Evolutionary conservation across 2,113 vertebrate genomes (phyloP), one percentile per base, ranked within the genome.

Genomic region (Melospiza melodia): DNA sequence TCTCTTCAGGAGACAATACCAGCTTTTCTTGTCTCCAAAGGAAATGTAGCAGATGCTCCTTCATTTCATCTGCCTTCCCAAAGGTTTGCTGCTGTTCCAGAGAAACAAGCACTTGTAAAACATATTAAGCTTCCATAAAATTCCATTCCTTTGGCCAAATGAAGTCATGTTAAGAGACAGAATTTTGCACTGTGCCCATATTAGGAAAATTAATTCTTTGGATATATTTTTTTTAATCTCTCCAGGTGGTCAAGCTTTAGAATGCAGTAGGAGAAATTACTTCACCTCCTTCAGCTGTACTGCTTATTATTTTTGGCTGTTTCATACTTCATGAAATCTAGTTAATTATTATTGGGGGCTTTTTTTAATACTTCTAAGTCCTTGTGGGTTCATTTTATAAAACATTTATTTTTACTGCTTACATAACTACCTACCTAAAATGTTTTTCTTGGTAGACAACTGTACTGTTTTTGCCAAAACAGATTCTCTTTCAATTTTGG

Each of bases 371-470:
- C 78, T 90, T 97, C 73, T 86, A 94, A 97, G 91, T 94, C 94
- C 84, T 97, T 95, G 95, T 96, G 96, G 93, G 82, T 97, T 85
- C 82, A 96, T 96, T 97, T 97, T 96, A 96, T 97, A 96, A 96
- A 98, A 96, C 95, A 90, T 98, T 98, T 97, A 91, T 98, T 98
- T 98, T 98, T 98, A 96, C 95, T 96, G 87, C 96, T 98, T 98
- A 96, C 87, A 90, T 97, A 98, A 98, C 97, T 92, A 88, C 89
- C 97, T 96, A 92, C 87, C 96, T 97, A 97, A 97, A 98, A 76
- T 98, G 97, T 98, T 98, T 98, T 97, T 78, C 89, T 97, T 98
- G 97, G 96, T 97, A 90, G 94, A 67, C 81, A 92, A 59, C 59
- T 80, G 48, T 63, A 63, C 24, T 97, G 97, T 96, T 97, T 96